Evolutionary conservation across 2,888 invertebrate genomes (phyloP).

Genomic region (Odontocerum albicorne): DNA sequence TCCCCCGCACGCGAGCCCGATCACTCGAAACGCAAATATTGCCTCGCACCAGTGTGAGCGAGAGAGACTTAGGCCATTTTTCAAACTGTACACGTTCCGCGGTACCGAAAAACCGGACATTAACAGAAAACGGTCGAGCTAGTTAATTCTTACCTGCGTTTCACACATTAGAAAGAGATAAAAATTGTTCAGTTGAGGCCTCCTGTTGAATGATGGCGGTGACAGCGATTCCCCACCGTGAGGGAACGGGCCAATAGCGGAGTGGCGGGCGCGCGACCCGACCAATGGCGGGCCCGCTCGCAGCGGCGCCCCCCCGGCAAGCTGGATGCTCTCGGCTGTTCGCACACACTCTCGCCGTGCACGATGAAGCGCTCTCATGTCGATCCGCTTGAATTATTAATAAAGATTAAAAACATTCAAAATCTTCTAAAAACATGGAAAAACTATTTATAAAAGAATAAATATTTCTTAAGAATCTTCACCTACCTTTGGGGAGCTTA

Average conservation of each 20-base stretch:
- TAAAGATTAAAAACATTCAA: constrained; percentile 9
- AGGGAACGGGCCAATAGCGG: constrained; percentile 45
- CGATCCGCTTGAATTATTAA: constrained; percentile 9
- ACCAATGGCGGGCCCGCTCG: constrained; percentile 18
- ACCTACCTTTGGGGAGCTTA: constrained; percentile 11
- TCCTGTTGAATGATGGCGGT: constrained; percentile 58
- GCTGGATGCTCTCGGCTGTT: not conserved
- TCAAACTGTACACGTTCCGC: constrained; percentile 11
- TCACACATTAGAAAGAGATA: constrained; percentile 61
- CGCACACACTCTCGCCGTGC: constrained; percentile 5
- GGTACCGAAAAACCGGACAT: constrained; percentile 27
- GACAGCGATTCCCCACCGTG: constrained; percentile 46
- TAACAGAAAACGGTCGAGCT: constrained; percentile 43
- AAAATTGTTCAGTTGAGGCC: constrained; percentile 60
- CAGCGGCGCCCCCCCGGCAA: constrained; percentile 10
- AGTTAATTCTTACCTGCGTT: constrained; percentile 60
- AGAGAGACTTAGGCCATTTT: constrained; percentile 42
- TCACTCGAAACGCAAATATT: constrained; percentile 39
- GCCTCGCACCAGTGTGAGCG: constrained; percentile 36
- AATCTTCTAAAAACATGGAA: not conserved
- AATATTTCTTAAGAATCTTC: no score
- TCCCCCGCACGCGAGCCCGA: constrained; percentile 43
- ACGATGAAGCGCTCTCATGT: not conserved
- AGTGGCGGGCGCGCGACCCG: constrained; percentile 11
- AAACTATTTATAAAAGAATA: no score